Evolutionary conservation across 2,113 vertebrate genomes (phyloP).

Genomic region (Paramisgurnus dabryanus): DNA sequence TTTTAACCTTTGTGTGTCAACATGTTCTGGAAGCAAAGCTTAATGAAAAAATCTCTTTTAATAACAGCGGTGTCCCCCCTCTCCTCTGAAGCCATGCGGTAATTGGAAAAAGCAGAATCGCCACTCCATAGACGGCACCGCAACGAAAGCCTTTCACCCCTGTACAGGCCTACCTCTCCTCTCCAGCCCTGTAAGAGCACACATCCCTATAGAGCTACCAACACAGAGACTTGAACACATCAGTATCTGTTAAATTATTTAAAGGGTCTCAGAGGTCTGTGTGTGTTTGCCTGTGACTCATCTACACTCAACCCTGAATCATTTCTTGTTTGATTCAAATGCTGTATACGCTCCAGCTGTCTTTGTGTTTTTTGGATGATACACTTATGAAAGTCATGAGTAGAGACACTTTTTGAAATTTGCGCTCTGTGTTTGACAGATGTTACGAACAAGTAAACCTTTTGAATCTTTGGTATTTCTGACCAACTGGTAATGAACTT

Average conservation of each 20-base stretch:
- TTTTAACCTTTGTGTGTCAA: too few species aligned
- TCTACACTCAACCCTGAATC: slow-evolving; percentile 34
- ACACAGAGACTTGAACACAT: background rate
- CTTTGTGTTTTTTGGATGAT: background rate
- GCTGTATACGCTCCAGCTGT: slow-evolving; percentile 5
- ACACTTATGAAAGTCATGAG: background rate
- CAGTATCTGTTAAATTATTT: background rate
- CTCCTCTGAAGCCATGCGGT: slow-evolving; percentile 81
- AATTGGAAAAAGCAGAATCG: slow-evolving; percentile 88
- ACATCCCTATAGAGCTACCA: background rate
- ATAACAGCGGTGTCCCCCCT: slow-evolving; percentile 72
- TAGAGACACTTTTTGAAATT: background rate
- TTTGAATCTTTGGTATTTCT: too few species aligned
- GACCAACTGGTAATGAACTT: too few species aligned
- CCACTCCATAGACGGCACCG: slow-evolving; percentile 87
- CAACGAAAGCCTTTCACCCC: slow-evolving; percentile 95
- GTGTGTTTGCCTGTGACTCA: slow-evolving; percentile 51
- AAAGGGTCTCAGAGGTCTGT: background rate
- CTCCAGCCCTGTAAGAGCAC: slow-evolving; percentile 89
- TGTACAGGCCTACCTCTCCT: slow-evolving; percentile 95
- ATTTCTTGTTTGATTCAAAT: slow-evolving; percentile 48
- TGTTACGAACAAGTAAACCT: too few species aligned
- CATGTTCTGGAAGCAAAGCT: too few species aligned
- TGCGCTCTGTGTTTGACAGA: too few species aligned
- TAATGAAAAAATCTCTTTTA: slow-evolving; percentile 30